Evolutionary conservation across 2,797 vertebrate species (phyloP).

Genomic region (Xenentodon cancila): DNA sequence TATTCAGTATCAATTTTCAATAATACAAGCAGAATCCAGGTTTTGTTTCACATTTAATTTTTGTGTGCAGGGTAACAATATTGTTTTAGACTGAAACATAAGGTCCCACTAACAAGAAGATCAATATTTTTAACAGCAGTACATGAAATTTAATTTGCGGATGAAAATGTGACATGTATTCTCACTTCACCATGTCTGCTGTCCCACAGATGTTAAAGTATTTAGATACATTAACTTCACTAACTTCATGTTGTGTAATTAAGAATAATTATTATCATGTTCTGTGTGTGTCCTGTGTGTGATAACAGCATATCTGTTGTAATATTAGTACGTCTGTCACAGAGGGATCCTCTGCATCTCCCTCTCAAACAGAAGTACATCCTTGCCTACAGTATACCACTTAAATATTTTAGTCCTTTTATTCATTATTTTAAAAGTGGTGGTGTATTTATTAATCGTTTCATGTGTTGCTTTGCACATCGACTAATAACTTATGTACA

Average conservation of each 20-base stretch:
- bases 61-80: not conserved
- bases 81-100: slow-evolving; percentile 29
- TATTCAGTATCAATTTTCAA: slow-evolving; percentile 1
- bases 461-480: not conserved
- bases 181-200: no score
- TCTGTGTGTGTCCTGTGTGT: slow-evolving; percentile 3
- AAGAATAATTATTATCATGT: not conserved
- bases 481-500: no score
- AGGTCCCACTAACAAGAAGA: slow-evolving; percentile 14
- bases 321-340: slow-evolving; percentile 11
- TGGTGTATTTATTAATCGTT: not conserved
- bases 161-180: no score
- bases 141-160: no score
- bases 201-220: slow-evolving; percentile 35
- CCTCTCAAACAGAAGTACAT: not conserved
- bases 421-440: slow-evolving; percentile 16
- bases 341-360: slow-evolving; percentile 24
- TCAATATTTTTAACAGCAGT: not conserved
- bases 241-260: not conserved
- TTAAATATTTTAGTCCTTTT: slow-evolving; percentile 9
- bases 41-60: slow-evolving; percentile 10
- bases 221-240: not conserved
- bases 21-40: slow-evolving; percentile 4
- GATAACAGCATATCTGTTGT: not conserved
- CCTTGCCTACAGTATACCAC: slow-evolving; percentile 2